These are phyloP conservation scores for Poecilia wingei DNA, from an alignment of 2,797 vertebrate species.

Conservation along the genomic window DNA sequence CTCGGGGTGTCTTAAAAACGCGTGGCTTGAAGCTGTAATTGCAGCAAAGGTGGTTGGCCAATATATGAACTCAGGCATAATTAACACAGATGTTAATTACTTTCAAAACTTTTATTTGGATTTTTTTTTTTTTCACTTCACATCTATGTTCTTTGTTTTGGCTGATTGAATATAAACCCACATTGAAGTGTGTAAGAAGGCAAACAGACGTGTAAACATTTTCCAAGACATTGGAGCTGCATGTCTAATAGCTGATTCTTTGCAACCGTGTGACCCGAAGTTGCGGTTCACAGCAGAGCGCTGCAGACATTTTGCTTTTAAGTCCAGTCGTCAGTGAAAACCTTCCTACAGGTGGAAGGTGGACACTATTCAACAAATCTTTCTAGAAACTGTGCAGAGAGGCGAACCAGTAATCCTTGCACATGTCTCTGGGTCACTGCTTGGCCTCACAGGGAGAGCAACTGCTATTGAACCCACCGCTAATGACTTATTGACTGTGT, in stretches of 20 bases:
- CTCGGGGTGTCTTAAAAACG: neutral
- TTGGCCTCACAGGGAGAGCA: slow-evolving; percentile 66
- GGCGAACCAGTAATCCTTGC: slow-evolving; percentile 13
- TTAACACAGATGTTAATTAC: neutral
- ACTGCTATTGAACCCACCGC: slow-evolving; percentile 54
- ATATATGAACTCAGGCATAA: neutral
- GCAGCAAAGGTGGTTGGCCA: neutral
- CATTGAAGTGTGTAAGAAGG: neutral
- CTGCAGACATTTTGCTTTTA: neutral
- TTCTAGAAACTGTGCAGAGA: slow-evolving; percentile 15
- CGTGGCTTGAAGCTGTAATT: neutral
- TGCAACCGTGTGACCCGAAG: neutral
- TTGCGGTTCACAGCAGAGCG: neutral
- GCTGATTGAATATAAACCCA: neutral
- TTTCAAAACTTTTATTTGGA: neutral
- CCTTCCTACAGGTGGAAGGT: neutral
- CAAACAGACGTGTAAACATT: neutral
- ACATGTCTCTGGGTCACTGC: slow-evolving; percentile 62
- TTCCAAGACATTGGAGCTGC: neutral
- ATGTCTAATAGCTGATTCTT: neutral
- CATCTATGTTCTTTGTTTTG: neutral
- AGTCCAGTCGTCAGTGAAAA: neutral
- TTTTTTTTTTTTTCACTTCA: neutral
- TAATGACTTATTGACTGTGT: slow-evolving; percentile 76
- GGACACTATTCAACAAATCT: neutral